Base-by-base conservation (phyloP, 1,140 invertebrate genomes). In the Drosophila kikkawai region DNA sequence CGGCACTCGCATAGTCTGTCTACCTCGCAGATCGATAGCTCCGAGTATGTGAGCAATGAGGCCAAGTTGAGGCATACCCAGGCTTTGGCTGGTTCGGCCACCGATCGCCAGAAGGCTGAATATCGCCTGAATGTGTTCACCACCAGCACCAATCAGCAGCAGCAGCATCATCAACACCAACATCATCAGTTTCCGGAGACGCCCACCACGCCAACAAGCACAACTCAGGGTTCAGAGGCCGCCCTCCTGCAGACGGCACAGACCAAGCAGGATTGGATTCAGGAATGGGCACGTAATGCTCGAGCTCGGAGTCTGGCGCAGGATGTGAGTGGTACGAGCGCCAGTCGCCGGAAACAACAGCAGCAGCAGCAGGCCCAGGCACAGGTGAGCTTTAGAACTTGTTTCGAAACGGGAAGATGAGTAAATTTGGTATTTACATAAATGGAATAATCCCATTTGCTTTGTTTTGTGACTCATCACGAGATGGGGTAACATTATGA, bases 1-100 rank as follows among this genome's bases (percentile, higher is more conserved):
- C 67, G 94, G 6, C 93, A 93, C 60, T 93, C 94, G 60, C 84
- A 88, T 45, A 95, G 95, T 67, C 80, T 95, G 73, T 95, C 95
- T 3, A 95, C 95, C 83, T 95, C 94, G 1, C 94, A 95, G 65
- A 94, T 95, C 44, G 94, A 95, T 60, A 93, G 94, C 67, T 95
- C 94, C 0, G 94, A 95, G 80, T 95, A 95, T 55, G 92, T 95
- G 8, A 92, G 90, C 69, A 92, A 92, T 55, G 91, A 92, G 77
- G 83, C 81, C 34, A 92, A 92, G 59, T 15, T 92, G 29, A 70
- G 86, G 19, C 75, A 80, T 50, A 82, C 81, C 11, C 79, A 83
- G 19, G 82, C 84, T 4, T 42, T 87, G 55, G 56, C 85, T 1
- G 90, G 82, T 13, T 74, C 82, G 9, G 91, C 82, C 51, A 93